Base-by-base conservation (phyloP, 53 echinoderm and acorn worm species). In the Zoroaster sp. region DNA sequence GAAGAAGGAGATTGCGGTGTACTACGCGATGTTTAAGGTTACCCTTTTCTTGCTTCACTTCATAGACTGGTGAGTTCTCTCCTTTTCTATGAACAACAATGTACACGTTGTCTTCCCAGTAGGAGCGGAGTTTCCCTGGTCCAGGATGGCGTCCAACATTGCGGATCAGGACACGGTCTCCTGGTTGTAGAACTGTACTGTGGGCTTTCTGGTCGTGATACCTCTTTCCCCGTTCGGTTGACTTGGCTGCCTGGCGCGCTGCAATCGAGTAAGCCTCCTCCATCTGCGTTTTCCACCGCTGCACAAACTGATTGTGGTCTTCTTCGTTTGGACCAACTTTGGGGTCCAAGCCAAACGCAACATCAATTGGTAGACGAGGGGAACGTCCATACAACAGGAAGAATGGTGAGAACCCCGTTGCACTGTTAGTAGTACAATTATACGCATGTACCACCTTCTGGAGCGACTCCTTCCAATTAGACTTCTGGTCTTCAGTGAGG, bases 151-250 rank as follows among this genome's bases (percentile, higher is more conserved):
- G 65, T 68, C 45, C 68, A 8, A 88, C 38, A 66, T 92, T 94
- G 51, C 82, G 55, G 30, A 92, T 79, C 21, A 94, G 78, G 13
- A 94, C 94, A 33, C 92, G 75, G 76, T 94, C 92, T 17, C 94
- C 90, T 23, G 87, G 42, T n/a, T 86, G 69, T 4, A 94, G 90
- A 14, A 81, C 77, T n/a, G n/a, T n/a, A n/a, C n/a, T n/a, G n/a
- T n/a, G n/a, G n/a, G n/a, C n/a, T n/a, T n/a, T n/a, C n/a, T 49
- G 40, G 73, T 92, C 92, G 65, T 87, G 73, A 43, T 88, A 39
- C 72, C 13, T 35, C 37, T 92, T 92, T 6, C 89, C 80, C 39
- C 52, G 40, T 3, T 89, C 38, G 33, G 88, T 65, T 12, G 31
- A 53, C 75, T 68, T 85, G 17, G 67, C 4, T 42, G 89, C 52